Evolutionary conservation across 2,797 vertebrate species (phyloP).

Genomic region (Numenius phaeopus): DNA sequence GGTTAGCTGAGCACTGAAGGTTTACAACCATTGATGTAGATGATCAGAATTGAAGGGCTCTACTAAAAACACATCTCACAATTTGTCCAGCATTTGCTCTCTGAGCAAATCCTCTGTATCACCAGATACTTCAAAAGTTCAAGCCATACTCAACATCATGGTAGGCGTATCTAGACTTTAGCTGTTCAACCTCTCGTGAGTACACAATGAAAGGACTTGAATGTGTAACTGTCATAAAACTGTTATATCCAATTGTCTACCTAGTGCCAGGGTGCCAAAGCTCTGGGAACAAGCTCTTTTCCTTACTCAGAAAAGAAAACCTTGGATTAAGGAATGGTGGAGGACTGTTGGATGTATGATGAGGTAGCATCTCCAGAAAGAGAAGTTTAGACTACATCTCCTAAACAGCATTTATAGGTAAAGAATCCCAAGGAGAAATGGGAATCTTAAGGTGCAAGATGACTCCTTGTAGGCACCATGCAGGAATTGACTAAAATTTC

Average conservation of each 20-base stretch:
- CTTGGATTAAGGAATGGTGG: not conserved
- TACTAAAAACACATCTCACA: fast-evolving
- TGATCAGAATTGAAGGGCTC: not conserved
- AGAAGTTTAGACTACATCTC: not conserved
- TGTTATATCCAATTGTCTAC: not conserved
- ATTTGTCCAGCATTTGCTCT: not conserved
- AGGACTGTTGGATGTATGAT: not conserved
- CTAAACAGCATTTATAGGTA: not conserved
- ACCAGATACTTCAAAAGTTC: not conserved
- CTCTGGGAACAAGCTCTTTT: not conserved
- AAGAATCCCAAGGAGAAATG: not conserved
- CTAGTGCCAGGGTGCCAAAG: not conserved
- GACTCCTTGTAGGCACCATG: not conserved
- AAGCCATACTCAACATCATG: not conserved
- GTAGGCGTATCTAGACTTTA: not conserved
- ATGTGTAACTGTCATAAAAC: fast-evolving
- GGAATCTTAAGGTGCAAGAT: not conserved
- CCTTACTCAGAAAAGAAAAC: not conserved
- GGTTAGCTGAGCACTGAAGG: not conserved
- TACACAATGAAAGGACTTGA: not conserved
- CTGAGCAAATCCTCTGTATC: not conserved
- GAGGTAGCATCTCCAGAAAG: not conserved
- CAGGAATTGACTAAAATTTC: not conserved
- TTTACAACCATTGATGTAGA: not conserved
- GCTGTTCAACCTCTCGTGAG: not conserved